phyloP scores from a whole-genome alignment of 2,797 vertebrate species.

The Denticeps clupeoides region DNA sequence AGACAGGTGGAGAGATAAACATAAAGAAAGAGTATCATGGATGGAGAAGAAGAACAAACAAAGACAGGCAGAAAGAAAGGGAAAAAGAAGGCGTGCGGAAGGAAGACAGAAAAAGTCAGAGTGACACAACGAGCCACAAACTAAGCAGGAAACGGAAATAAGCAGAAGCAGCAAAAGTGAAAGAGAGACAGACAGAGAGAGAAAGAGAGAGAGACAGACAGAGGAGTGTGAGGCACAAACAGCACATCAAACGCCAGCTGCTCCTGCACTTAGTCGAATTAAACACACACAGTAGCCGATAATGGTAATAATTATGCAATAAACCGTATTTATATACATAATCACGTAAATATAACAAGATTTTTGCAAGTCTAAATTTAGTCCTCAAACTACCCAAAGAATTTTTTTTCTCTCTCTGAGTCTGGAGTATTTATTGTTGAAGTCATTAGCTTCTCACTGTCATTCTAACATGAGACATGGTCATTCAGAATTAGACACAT shows the following conservation, averaged over 20 bases:
- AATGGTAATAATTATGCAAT: too few species aligned
- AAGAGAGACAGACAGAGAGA: background rate
- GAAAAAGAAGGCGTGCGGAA: conserved; percentile 4
- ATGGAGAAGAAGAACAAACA: background rate
- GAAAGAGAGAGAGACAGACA: background rate
- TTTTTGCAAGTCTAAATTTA: too few species aligned
- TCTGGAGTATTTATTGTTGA: too few species aligned
- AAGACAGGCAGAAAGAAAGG: conserved; percentile 30
- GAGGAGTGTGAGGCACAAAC: conserved; percentile 26
- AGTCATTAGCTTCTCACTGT: too few species aligned
- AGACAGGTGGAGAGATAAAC: conserved; percentile 5
- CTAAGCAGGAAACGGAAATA: too few species aligned
- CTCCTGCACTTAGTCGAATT: conserved; percentile 33
- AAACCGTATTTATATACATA: too few species aligned
- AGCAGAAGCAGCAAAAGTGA: conserved; percentile 3
- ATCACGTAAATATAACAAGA: too few species aligned
- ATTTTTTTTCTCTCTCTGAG: too few species aligned
- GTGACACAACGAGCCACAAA: background rate
- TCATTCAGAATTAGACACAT: too few species aligned
- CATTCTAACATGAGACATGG: too few species aligned
- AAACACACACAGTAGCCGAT: too few species aligned
- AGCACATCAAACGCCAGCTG: conserved; percentile 41
- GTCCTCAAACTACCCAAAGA: too few species aligned
- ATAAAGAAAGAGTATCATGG: background rate
- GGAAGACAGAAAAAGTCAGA: conserved; percentile 1